Evolutionary conservation across 1,140 invertebrate genomes (phyloP), one percentile per base, ranked within the genome.

Genomic region (Pseudomyrmex sp.): DNA sequence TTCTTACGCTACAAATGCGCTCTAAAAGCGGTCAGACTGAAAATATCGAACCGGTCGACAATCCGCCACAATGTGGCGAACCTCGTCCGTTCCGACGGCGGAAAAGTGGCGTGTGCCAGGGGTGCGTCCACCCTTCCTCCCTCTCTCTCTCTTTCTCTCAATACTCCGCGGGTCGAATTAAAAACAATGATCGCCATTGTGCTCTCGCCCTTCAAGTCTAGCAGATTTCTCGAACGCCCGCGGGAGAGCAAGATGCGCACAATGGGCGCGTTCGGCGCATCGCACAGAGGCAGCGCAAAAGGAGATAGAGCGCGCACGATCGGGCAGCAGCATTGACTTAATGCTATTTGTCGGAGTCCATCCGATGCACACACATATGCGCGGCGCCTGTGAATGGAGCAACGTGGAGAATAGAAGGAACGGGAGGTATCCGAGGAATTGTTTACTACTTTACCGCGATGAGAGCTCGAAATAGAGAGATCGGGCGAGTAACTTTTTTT

Each of bases 181-280:
- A 73, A 91, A 89, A 91, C 89, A 91, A 90, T 85, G 75, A 48
- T 20, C 56, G 13, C 74, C 76, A 90, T 91, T 91, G 91, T 91
- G 44, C 54, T 80, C 77, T 80, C 77, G 10, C 69, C 59, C 50
- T 85, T 1, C 35, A 77, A 77, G 82, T 65, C 59, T 69, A 35
- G 54, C 58, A 58, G 66, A 74, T 76, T 62, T 75, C 70, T 72
- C 68, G 18, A 58, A 58, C 26, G 59, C 26, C 70, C 5, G 35
- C 23, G 70, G 68, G 48, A 74, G 61, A 62, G n/a, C 80, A 68
- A 87, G 80, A 50, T 83, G 50, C 44, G 65, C 50, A 88, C 87
- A 86, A 85, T 89, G 79, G 69, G 76, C 63, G 23, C 23, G 1
- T 26, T 89, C 74, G 69, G 76, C 63, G 23, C 23, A 26, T 26